phyloP scores from a whole-genome alignment of 1,140 invertebrate species.

The Grapholita molesta region DNA sequence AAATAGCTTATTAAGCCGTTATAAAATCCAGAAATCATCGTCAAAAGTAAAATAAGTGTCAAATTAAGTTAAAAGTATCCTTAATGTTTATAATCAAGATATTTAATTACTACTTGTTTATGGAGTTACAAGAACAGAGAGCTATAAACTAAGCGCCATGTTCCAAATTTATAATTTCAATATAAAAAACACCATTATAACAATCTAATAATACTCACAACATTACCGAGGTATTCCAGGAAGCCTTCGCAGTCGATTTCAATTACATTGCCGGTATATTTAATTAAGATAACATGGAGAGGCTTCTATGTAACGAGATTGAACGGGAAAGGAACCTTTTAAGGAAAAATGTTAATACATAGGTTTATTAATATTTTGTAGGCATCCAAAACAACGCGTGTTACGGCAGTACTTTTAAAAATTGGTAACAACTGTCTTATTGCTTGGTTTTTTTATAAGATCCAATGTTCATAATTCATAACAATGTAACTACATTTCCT shows the following conservation, averaged over 20 bases:
- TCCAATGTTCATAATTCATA: too few relatives aligned
- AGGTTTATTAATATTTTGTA: background rate
- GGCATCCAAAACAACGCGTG: background rate
- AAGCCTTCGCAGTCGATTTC: background rate
- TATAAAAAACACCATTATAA: background rate
- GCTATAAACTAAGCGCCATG: too few relatives aligned
- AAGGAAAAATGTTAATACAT: background rate
- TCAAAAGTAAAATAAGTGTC: too few relatives aligned
- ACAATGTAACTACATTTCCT: too few relatives aligned
- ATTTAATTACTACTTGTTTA: too few relatives aligned
- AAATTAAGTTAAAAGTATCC: too few relatives aligned
- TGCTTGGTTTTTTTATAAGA: too few relatives aligned
- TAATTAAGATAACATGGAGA: constrained; percentile 1
- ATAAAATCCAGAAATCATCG: too few relatives aligned
- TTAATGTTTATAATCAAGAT: too few relatives aligned
- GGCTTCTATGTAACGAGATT: background rate
- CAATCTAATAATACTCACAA: background rate
- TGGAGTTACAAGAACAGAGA: too few relatives aligned
- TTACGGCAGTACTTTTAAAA: background rate
- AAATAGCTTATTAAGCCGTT: too few relatives aligned
- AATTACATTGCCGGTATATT: background rate
- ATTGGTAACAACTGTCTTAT: too few relatives aligned
- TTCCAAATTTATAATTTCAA: background rate
- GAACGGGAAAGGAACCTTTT: background rate
- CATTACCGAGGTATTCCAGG: background rate